Evolutionary conservation across 2,113 vertebrate species (phyloP).

Genomic region (Callocephalon fimbriatum): DNA sequence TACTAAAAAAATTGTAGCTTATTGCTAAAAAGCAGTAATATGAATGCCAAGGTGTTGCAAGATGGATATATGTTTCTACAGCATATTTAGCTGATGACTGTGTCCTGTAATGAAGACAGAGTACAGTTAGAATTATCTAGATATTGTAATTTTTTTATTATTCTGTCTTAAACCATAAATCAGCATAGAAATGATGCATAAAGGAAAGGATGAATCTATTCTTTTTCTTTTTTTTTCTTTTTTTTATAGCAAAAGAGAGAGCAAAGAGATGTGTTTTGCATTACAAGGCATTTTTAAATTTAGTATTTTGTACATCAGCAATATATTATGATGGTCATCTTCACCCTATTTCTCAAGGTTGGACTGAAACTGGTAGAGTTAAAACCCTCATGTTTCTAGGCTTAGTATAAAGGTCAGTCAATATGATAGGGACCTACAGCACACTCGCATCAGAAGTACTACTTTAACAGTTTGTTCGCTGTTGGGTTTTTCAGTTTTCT

Average conservation of each 20-base stretch:
- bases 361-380: neutral
- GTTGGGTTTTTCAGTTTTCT: neutral
- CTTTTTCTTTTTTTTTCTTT: accelerated
- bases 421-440: neutral
- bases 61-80: neutral
- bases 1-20: neutral
- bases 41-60: neutral
- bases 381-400: neutral
- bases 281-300: neutral
- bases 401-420: neutral
- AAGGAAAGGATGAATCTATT: neutral
- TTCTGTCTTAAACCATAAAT: neutral
- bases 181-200: neutral
- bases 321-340: neutral
- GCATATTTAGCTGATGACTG: neutral
- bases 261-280: neutral
- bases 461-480: neutral
- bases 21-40: neutral
- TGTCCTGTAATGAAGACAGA: neutral
- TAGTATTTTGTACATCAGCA: neutral
- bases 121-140: neutral
- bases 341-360: neutral
- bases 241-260: neutral
- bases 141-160: neutral
- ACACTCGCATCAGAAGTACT: neutral